Percentiles rank a stretch among this genome's conserved stretches.
Evolutionary conservation across 1,140 invertebrate species (phyloP).

Genomic region (Bombus haemorrhoidalis): DNA sequence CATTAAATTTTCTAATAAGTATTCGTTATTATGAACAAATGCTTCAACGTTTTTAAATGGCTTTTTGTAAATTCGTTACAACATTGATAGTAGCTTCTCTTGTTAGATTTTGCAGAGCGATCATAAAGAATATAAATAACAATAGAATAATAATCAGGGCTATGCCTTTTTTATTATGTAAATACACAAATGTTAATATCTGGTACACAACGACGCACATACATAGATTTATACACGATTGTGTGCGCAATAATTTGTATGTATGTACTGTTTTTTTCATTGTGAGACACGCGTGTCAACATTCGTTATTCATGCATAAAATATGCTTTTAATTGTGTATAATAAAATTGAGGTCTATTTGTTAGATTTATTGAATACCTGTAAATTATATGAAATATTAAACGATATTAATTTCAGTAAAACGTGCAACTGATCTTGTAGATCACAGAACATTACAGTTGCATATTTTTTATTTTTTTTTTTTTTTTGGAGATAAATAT

Average conservation of each 20-base stretch:
- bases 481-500: constrained; percentile 60
- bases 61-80: constrained; percentile 44
- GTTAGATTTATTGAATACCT: constrained; percentile 57
- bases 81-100: constrained; percentile 31
- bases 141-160: constrained; percentile 60
- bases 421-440: constrained; percentile 40
- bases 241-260: constrained; percentile 63
- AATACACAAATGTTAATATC: constrained; percentile 68
- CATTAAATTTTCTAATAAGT: constrained; percentile 31
- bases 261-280: constrained; percentile 54
- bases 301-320: constrained; percentile 47
- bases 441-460: constrained; percentile 43
- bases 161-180: constrained; percentile 66
- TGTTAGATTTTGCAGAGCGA: constrained; percentile 20
- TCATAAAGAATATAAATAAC: constrained; percentile 32
- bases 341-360: constrained; percentile 64
- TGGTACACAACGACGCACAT: constrained; percentile 46
- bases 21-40: constrained; percentile 26
- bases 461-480: constrained; percentile 58
- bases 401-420: constrained; percentile 52
- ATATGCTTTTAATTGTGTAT: constrained; percentile 68
- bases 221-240: constrained; percentile 59
- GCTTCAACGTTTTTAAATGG: constrained; percentile 36
- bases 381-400: constrained; percentile 56
- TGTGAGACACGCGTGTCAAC: constrained; percentile 24